phyloP scores from a whole-genome alignment of 2,113 vertebrate species.

The Suncus etruscus region DNA sequence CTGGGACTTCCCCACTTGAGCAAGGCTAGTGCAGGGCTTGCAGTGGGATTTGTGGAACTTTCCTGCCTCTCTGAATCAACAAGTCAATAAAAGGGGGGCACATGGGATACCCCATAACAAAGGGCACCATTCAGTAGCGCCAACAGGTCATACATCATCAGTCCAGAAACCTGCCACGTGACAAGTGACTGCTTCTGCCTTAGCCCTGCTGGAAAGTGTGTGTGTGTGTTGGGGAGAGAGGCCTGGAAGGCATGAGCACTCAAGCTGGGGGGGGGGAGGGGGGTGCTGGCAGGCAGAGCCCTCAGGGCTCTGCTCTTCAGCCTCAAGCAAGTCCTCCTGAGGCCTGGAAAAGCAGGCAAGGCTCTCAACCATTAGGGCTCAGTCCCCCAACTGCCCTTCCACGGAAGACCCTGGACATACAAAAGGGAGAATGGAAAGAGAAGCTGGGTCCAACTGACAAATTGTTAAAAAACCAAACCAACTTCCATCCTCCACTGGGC shows the following conservation, averaged over 20 bases:
- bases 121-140: constrained; percentile 82
- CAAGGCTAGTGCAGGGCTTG: constrained; percentile 50
- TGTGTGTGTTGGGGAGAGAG: too few relatives aligned
- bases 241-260: not conserved
- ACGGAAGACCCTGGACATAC: constrained; percentile 40
- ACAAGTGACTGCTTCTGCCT: constrained; percentile 73
- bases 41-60: constrained; percentile 76
- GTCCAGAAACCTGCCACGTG: constrained; percentile 80
- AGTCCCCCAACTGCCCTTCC: not conserved
- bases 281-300: not conserved
- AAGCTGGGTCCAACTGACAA: constrained; percentile 78
- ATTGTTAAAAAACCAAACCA: constrained; percentile 83
- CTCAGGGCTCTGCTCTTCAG: not conserved
- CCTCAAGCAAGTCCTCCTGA: not conserved
- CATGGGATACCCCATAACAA: constrained; percentile 80
- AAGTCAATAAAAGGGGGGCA: constrained; percentile 81
- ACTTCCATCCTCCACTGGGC: constrained; percentile 71
- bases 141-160: constrained; percentile 81
- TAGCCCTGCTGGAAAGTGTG: constrained; percentile 54
- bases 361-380: not conserved
- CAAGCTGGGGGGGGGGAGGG: too few relatives aligned
- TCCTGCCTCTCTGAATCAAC: constrained; percentile 80
- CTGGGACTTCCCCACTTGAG: constrained; percentile 66
- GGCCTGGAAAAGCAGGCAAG: not conserved
- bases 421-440: constrained; percentile 57